phyloP scores from a whole-genome alignment of 1,140 invertebrate species.

The Drosophila littoralis region DNA sequence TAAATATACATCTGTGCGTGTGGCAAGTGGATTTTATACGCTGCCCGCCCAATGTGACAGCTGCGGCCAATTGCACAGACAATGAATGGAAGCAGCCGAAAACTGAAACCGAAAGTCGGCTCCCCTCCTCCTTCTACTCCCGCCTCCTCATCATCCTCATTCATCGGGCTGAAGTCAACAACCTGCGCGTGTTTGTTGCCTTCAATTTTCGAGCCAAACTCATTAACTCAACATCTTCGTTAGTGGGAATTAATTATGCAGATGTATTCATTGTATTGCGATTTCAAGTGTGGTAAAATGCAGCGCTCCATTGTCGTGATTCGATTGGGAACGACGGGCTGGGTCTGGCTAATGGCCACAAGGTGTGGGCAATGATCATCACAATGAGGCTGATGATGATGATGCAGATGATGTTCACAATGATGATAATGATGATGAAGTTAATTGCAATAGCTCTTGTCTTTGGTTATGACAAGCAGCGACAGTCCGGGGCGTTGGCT shows the following conservation, averaged over 20 bases:
- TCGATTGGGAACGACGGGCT: constrained; percentile 35
- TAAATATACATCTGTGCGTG: constrained; percentile 76
- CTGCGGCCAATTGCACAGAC: constrained; percentile 52
- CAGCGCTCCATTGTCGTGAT: constrained; percentile 55
- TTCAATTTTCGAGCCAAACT: constrained; percentile 67
- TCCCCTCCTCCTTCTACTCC: too few species aligned
- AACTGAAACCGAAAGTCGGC: constrained; percentile 58
- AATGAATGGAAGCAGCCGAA: constrained; percentile 10
- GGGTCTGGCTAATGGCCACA: constrained; percentile 46
- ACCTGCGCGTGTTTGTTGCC: constrained; percentile 74
- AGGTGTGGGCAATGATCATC: constrained; percentile 9
- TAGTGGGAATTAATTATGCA: constrained; percentile 82
- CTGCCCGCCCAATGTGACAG: constrained; percentile 42
- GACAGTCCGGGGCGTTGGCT: constrained; percentile 21
- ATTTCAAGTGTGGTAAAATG: constrained; percentile 82
- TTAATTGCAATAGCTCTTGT: constrained; percentile 33
- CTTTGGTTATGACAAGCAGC: constrained; percentile 19
- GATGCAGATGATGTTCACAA: neutral
- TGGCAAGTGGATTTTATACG: constrained; percentile 65
- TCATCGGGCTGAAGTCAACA: constrained; percentile 61
- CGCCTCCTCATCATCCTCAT: too few species aligned
- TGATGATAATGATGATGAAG: constrained; percentile 44
- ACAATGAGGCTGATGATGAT: constrained; percentile 17
- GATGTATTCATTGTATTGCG: constrained; percentile 81
- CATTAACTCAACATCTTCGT: constrained; percentile 72